Evolutionary conservation across 2,797 vertebrate species (phyloP).

Genomic region (Acipenser oxyrinchus): DNA sequence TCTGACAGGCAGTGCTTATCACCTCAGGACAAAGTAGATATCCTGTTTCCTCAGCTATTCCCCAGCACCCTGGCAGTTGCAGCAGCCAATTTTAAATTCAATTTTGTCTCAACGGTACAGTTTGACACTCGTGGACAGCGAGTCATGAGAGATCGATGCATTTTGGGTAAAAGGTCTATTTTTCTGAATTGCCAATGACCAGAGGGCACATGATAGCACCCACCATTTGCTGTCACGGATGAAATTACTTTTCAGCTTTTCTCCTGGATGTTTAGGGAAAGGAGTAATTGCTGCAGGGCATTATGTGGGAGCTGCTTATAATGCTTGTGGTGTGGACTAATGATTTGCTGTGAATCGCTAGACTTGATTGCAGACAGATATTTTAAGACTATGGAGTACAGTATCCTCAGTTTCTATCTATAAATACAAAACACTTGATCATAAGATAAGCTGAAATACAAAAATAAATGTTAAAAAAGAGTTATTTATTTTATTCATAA

Average conservation of each 20-base stretch:
- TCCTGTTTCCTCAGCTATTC: not conserved
- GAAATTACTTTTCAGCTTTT: not conserved
- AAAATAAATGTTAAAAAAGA: no score
- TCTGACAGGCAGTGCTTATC: slow-evolving; percentile 6
- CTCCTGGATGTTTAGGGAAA: no score
- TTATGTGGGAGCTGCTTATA: no score
- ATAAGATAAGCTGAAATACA: no score
- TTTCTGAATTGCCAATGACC: slow-evolving; percentile 1
- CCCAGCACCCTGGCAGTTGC: not conserved
- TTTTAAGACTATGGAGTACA: no score
- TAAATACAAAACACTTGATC: no score
- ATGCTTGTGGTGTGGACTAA: no score
- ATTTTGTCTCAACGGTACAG: not conserved
- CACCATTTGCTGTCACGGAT: not conserved
- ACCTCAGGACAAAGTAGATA: not conserved
- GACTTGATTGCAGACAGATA: no score
- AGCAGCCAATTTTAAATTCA: slow-evolving; percentile 4
- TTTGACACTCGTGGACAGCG: not conserved
- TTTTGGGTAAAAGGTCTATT: not conserved
- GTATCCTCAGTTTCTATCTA: no score
- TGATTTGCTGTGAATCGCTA: no score
- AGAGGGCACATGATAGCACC: not conserved
- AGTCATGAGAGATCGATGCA: not conserved
- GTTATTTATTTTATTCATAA: no score
- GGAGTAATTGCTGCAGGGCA: no score